Evolutionary conservation across 2,113 vertebrate genomes (phyloP).

Genomic region (Zosterops japonicus): DNA sequence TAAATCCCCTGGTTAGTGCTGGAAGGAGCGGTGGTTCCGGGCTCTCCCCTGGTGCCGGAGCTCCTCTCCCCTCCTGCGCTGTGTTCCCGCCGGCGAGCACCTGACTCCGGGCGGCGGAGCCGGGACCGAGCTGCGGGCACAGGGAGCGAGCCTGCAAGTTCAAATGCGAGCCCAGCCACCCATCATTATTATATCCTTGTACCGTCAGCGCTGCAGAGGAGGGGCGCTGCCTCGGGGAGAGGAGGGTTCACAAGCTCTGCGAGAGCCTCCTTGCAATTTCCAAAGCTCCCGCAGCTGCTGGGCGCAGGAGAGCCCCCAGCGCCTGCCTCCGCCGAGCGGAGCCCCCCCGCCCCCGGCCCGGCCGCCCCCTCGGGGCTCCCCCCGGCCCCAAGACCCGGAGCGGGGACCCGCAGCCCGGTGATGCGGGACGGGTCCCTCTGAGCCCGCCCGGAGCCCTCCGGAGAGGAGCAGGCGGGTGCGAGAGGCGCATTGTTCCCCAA

Average conservation of each 20-base stretch:
- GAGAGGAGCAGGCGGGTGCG: constrained; percentile 37
- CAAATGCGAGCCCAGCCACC: constrained; percentile 86
- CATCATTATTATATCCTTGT: constrained; percentile 88
- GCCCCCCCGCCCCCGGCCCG: not conserved
- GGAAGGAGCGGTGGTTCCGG: constrained; percentile 40
- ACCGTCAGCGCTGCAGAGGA: constrained; percentile 84
- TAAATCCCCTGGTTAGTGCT: constrained; percentile 59
- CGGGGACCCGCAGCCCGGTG: not conserved
- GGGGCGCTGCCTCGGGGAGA: constrained; percentile 81
- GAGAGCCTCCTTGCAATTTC: constrained; percentile 54
- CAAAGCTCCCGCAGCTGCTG: constrained; percentile 55
- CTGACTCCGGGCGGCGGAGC: constrained; percentile 63
- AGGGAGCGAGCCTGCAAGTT: constrained; percentile 81
- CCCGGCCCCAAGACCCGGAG: not conserved
- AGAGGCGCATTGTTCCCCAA: constrained; percentile 20
- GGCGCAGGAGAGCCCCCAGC: constrained; percentile 26
- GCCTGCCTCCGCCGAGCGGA: not conserved
- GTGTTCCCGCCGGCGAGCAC: constrained; percentile 52
- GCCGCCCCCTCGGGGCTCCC: not conserved
- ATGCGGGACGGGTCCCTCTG: not conserved
- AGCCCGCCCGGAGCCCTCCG: not conserved
- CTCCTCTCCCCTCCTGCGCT: not conserved
- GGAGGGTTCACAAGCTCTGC: constrained; percentile 77
- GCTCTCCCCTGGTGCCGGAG: constrained; percentile 3
- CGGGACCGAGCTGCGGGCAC: constrained; percentile 64